Conservation (phyloP, 2,113 vertebrate species). For the Microcebus tavaratra region DNA sequence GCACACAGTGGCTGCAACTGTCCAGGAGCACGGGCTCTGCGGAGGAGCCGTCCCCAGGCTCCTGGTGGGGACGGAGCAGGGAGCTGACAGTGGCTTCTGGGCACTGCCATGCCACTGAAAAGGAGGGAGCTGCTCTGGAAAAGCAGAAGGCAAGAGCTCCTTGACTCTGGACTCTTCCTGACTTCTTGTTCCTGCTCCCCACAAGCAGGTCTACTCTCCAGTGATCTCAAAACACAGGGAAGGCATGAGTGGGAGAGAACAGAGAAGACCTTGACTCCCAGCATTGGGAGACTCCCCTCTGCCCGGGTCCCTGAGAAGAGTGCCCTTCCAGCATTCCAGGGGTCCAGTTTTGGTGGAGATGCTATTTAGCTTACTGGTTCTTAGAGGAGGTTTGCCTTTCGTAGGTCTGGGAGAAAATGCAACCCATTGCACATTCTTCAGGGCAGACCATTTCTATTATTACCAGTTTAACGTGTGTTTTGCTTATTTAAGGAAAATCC, state of each 20-base stretch:
- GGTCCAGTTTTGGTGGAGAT: neutral
- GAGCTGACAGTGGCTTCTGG: no score
- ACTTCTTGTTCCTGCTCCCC: neutral
- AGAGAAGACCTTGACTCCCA: neutral
- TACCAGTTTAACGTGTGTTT: constrained; percentile 3
- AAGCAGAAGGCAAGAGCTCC: neutral
- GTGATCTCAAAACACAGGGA: neutral
- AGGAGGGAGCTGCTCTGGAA: accelerated
- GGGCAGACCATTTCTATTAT: constrained; percentile 48
- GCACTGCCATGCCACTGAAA: accelerated
- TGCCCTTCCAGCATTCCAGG: neutral
- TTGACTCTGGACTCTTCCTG: accelerated
- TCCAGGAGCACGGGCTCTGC: neutral
- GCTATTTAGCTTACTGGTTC: constrained; percentile 14
- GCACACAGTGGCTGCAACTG: accelerated
- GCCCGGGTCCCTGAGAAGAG: neutral
- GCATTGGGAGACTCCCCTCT: accelerated
- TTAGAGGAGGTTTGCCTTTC: neutral
- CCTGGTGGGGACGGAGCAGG: neutral
- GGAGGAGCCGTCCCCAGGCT: neutral
- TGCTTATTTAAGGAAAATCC: constrained; percentile 60
- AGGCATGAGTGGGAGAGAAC: neutral
- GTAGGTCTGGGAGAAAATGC: constrained; percentile 12
- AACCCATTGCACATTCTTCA: constrained; percentile 43
- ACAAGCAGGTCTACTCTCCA: neutral